phyloP scores from a whole-genome alignment of 2,113 vertebrate species.

The Coptodon bakossiorum region DNA sequence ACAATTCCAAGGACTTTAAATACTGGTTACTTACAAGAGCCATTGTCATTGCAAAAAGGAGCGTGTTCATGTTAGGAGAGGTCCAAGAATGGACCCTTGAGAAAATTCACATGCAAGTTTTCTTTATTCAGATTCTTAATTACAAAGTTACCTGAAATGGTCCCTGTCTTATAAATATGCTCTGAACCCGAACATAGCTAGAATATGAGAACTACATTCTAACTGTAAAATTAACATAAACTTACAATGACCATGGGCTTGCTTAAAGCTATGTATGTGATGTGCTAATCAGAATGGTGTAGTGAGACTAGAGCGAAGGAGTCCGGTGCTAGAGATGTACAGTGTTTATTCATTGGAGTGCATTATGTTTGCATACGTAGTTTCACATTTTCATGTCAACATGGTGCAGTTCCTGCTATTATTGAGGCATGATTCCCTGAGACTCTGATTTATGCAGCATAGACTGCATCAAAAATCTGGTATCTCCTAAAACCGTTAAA shows the following conservation, averaged over 20 bases:
- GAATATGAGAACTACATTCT: background rate
- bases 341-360: background rate
- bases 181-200: background rate
- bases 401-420: background rate
- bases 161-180: background rate
- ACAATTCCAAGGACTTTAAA: background rate
- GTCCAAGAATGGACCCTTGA: background rate
- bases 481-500: background rate
- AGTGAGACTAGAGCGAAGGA: background rate
- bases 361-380: background rate
- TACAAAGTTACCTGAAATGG: background rate
- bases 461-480: background rate
- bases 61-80: background rate
- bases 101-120: background rate
- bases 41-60: background rate
- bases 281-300: background rate
- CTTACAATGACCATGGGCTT: background rate
- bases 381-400: background rate
- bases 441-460: background rate
- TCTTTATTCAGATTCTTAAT: background rate
- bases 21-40: background rate
- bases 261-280: background rate
- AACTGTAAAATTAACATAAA: background rate
- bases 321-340: background rate
- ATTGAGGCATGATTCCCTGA: background rate